Evolutionary conservation across 2,113 vertebrate species (phyloP), one percentile per base, ranked within the genome.

Genomic region (Diphyllodes magnificus): DNA sequence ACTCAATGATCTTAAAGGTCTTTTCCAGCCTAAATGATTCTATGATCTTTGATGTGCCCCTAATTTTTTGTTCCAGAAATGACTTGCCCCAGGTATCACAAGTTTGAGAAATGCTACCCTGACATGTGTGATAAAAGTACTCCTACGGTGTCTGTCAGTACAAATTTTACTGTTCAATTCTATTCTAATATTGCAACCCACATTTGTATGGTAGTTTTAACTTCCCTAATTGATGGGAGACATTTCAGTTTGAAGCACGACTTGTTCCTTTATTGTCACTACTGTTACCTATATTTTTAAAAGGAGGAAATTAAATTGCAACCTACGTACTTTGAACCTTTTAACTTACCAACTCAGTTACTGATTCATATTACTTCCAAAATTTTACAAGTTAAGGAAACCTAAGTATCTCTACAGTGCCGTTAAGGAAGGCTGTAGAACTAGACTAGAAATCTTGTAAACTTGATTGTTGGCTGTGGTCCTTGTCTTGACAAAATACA

Each of bases 261-360:
- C 80, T 87, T 76, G 6, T 79, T 92, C 66, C 70, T 85, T 65
- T 82, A 12, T 61, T 71, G 82, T 82, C 68, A 76, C 50, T 80
- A 25, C 33, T 65, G 21, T 83, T 84, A 71, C 9, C 64, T 49
- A 0, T 68, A 25, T 54, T 37, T 79, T 94, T 70, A 35, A 93
- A 76, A 95, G 51, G 42, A 82, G 53, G 60, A 90, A 78, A 60
- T 78, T 66, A 78, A 83, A 84, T 78, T 80, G 39, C 40, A 86
- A 31, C 50, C 66, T 61, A 15, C 35, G 5, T n/a, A 9, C 50
- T 82, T 76, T 68, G 69, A 89, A 24, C 33, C 42, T 78, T 84
- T n/a, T 70, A 71, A 69, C 25, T 82, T 69, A 68, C 4, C 23
- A 71, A 1, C 27, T 81, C 45, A 80, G 42, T 86, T 83, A 76